Base-by-base conservation (phyloP, 2,797 vertebrate genomes). In the Jordanella pulchra region DNA sequence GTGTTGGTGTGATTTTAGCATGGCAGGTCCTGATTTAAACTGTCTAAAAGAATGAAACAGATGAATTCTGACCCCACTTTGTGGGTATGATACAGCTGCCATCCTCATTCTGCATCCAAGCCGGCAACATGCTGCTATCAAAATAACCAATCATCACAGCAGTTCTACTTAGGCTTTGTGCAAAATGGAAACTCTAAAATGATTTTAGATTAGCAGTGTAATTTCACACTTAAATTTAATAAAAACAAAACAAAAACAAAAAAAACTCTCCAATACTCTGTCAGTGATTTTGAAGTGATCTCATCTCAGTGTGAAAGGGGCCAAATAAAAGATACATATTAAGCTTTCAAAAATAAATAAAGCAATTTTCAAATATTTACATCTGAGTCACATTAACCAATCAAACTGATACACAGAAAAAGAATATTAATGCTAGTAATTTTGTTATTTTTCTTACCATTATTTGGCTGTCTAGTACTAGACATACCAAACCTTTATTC, bases 311-410 rank as follows among this genome's bases (percentile, higher is more conserved):
- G 58, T 61, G 58, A 61, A 61, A 3, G 32, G 58, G 32, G 21
- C 21, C 32, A 11, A 72, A 67, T 35, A 77, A 72, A 75, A 72
- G 35, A 80, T 45, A 70, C 18, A 60, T 50, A 69, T 78, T 18
- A 73, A 65, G 18, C 30, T 80, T 71, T 70, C 25, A 76, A 75
- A 73, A 86, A 86, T 77, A 84, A 85, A 86, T 80, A 35, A 61
- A 70, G 72, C 23, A 75, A 56, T 55, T 65, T 66, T 84, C 35
- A 48, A 14, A 75, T 90, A 90, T 87, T 81, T 92, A 89, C 86
- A 92, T 82, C 75, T 77, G 30, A 53, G 65, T 60, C 54, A 60
- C n/a, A 47, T 83, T 80, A 72, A 58, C 65, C 45, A 23, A 72
- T 53, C 0, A 50, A 73, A 48, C 28, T 45, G 18, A 55, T 67